These are phyloP conservation scores for Gavialis gangeticus DNA, from an alignment of 2,113 vertebrate genomes.

Conservation along the genomic window DNA sequence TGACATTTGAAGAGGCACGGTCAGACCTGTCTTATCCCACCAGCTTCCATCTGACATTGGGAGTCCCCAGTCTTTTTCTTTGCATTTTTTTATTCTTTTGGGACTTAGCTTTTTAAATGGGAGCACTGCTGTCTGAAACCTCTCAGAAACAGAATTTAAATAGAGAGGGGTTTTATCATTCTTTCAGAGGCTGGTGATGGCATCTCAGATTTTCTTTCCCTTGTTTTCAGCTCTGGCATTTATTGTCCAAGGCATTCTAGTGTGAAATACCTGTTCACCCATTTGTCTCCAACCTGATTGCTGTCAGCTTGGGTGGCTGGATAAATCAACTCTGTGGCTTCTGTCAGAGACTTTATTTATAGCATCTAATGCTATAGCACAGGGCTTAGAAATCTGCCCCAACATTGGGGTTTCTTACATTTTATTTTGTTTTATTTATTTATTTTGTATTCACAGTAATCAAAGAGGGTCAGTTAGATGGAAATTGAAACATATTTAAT, in stretches of 20 bases:
- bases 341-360: background rate
- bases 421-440: background rate
- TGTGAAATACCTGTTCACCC: background rate
- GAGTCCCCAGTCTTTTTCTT: background rate
- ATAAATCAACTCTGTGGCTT: background rate
- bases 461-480: background rate
- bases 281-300: background rate
- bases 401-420: background rate
- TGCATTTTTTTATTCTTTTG: background rate
- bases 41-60: background rate
- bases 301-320: background rate
- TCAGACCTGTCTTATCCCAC: background rate
- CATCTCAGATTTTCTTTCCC: background rate
- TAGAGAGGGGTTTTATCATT: background rate
- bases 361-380: background rate
- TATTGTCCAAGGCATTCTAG: background rate
- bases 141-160: slow-evolving; percentile 23
- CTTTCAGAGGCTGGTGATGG: background rate
- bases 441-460: background rate
- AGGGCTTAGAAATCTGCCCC: background rate
- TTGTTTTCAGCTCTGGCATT: background rate
- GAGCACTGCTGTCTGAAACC: background rate
- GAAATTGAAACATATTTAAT: background rate
- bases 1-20: background rate
- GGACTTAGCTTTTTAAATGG: background rate